Evolutionary conservation across 2,113 vertebrate species (phyloP), one percentile per base, ranked within the genome.

Genomic region (Odocoileus virginianus): DNA sequence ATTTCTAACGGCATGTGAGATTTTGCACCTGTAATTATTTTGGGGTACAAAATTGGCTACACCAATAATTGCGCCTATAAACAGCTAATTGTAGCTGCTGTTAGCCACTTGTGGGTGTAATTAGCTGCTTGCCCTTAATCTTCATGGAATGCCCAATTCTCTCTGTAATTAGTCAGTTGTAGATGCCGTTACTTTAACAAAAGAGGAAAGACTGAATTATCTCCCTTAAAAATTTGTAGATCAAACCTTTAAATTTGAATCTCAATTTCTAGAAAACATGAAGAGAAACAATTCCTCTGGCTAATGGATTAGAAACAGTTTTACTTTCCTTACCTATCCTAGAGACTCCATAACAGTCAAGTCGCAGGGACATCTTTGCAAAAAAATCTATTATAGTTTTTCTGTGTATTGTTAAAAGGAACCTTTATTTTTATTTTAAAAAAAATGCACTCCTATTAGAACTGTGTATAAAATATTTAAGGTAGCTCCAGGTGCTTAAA

Each of bases 21-120:
- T 92, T 97, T 97, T 98, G 97, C 96, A 98, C 98, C 98, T 98
- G 98, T 94, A 97, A 97, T 97, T 98, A 98, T 98, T 98, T 98
- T 64, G 96, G 98, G 98, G 95, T 97, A 89, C 97, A 97, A 97
- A 98, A 97, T 96, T 96, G 97, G 97, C 97, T 98, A 95, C 96
- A 92, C 93, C 97, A 97, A 93, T 98, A 98, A 98, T 97, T 97
- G 96, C 93, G 95, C 96, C 97, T 96, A 97, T 97, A 97, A 98
- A 98, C 94, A 96, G 93, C 96, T 98, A 94, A 98, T 98, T 98
- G 98, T 98, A 96, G 96, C 94, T 97, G 91, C 95, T 61, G 95
- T 95, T 97, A 97, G 97, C 98, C 98, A 98, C 97, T 98, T 98
- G 95, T 98, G 97, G 96, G 87, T 96, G 33, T 97, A 98, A 98